Percentiles rank a stretch among this genome's conserved stretches.
Evolutionary conservation across 2,888 invertebrate species (phyloP).

Genomic region (Lydus trimaculatus): DNA sequence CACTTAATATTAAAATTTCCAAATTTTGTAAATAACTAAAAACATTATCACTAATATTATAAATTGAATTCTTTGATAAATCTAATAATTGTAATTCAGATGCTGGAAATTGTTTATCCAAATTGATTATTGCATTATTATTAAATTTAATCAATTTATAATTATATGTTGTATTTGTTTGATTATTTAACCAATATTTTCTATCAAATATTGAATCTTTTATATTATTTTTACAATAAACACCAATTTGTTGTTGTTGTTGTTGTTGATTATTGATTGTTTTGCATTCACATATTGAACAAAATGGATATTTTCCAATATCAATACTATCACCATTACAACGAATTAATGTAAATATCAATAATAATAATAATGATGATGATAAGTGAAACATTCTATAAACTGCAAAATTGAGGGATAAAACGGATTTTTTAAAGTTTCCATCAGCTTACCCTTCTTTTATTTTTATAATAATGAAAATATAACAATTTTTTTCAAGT

Average conservation of each 20-base stretch:
- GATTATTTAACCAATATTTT: constrained; percentile 59
- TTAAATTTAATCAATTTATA: constrained; percentile 38
- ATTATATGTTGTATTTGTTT: constrained; percentile 45
- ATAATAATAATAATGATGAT: no score
- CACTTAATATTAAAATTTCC: constrained; percentile 71
- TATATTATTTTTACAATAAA: constrained; percentile 65
- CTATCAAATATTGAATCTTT: constrained; percentile 61
- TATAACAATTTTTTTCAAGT: no score
- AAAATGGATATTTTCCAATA: constrained; percentile 51
- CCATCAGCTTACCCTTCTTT: no score
- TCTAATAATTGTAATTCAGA: constrained; percentile 65
- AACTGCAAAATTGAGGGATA: no score
- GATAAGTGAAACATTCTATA: no score
- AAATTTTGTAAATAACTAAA: constrained; percentile 72
- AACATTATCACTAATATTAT: constrained; percentile 66
- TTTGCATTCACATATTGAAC: constrained; percentile 65
- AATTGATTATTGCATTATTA: constrained; percentile 36
- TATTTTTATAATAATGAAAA: no score
- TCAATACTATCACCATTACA: no score
- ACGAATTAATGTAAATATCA: no score
- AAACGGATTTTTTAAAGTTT: no score
- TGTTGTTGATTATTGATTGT: constrained; percentile 49
- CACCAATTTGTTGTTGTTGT: no score
- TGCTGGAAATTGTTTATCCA: constrained; percentile 61
- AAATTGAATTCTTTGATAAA: constrained; percentile 71